Evolutionary conservation across 2,113 vertebrate genomes (phyloP).

Genomic region (Noctilio leporinus): DNA sequence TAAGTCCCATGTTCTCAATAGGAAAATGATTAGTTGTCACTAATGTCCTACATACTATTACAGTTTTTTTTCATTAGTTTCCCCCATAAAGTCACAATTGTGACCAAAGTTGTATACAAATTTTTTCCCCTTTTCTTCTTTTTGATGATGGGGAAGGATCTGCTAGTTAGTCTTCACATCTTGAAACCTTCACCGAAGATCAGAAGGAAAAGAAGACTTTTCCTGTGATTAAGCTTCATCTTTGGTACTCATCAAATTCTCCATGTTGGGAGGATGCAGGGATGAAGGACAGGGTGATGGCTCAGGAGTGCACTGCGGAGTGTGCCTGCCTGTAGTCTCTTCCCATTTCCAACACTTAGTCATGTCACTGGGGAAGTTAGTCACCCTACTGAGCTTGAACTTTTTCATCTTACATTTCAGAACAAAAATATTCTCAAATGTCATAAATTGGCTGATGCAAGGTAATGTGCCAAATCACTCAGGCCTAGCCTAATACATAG

Average conservation of each 20-base stretch:
- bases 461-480: background rate
- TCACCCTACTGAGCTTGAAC: background rate
- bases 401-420: background rate
- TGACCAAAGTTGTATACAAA: background rate
- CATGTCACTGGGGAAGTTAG: background rate
- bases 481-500: background rate
- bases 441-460: background rate
- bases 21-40: background rate
- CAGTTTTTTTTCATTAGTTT: background rate
- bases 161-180: background rate
- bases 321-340: too few relatives aligned
- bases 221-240: background rate
- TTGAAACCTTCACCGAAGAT: background rate
- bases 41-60: background rate
- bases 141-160: background rate
- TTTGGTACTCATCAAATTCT: background rate
- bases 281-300: background rate
- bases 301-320: background rate
- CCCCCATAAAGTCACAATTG: background rate
- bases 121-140: background rate
- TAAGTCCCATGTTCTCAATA: background rate
- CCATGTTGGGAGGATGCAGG: background rate
- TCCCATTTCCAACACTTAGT: background rate
- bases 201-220: background rate
- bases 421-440: too few relatives aligned